These are phyloP conservation scores for Odontomachus brunneus DNA, from an alignment of 1,140 invertebrate genomes.

Conservation along the genomic window DNA sequence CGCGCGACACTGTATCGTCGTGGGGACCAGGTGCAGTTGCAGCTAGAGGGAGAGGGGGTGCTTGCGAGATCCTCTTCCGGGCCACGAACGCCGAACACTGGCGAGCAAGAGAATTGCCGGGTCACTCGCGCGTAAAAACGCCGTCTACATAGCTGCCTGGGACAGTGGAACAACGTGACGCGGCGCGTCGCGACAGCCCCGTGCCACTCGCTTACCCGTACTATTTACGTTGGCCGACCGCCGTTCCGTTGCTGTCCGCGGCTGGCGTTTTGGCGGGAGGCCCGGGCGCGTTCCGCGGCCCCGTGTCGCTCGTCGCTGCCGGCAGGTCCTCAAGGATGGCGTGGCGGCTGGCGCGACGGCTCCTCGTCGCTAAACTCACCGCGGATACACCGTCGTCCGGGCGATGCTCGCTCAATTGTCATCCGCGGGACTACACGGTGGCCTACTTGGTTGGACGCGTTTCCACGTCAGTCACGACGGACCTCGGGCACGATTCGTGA, in stretches of 20 bases:
- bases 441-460: slow-evolving; percentile 83
- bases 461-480: slow-evolving; percentile 65
- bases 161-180: not conserved
- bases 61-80: slow-evolving; percentile 27
- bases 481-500: slow-evolving; percentile 49
- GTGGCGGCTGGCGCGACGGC: slow-evolving; percentile 11
- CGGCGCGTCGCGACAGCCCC: slow-evolving; percentile 43
- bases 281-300: slow-evolving; percentile 50
- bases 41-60: not conserved
- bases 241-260: slow-evolving; percentile 52
- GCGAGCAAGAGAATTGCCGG: slow-evolving; percentile 42
- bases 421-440: slow-evolving; percentile 78
- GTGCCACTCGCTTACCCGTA: slow-evolving; percentile 73
- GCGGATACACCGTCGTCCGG: slow-evolving; percentile 61
- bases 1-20: slow-evolving; percentile 60
- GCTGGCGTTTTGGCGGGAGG: slow-evolving; percentile 74
- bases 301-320: slow-evolving; percentile 14
- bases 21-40: slow-evolving; percentile 23
- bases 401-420: slow-evolving; percentile 81
- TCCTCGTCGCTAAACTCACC: slow-evolving; percentile 19
- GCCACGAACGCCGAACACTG: slow-evolving; percentile 46
- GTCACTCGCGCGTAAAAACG: slow-evolving; percentile 12
- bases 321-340: slow-evolving; percentile 19
- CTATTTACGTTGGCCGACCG: slow-evolving; percentile 77
- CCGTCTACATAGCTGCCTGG: not conserved